Conservation (phyloP, 92 coral and sea anemone species). For the Ricordea florida region DNA sequence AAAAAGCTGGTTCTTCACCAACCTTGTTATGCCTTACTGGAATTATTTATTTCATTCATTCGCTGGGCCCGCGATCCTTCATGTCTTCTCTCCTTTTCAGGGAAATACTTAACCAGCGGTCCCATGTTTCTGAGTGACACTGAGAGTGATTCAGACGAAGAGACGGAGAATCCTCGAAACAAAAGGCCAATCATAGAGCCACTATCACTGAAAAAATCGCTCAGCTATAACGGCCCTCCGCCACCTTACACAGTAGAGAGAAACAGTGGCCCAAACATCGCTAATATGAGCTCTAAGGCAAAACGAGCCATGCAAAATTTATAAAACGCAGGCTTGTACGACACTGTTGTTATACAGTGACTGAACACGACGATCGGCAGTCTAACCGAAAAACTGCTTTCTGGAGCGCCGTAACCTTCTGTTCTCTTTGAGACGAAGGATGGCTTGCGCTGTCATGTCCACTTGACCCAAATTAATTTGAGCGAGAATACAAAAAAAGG, state of each 20-base stretch:
- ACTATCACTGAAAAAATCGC: constrained; percentile 14
- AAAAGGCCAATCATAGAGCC: constrained; percentile 18
- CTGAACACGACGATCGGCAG: no score
- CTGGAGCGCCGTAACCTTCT: no score
- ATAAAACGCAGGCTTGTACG: constrained; percentile 5
- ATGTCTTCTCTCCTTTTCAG: constrained; percentile 20
- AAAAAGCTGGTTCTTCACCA: no score
- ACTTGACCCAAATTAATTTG: no score
- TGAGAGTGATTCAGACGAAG: constrained; percentile 86
- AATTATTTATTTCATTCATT: no score
- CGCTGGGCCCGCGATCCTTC: no score
- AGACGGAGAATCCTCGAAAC: constrained; percentile 22
- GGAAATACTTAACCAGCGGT: constrained; percentile 78
- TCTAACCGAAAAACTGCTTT: no score
- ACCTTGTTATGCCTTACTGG: no score
- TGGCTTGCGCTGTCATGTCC: no score
- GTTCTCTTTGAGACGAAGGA: no score
- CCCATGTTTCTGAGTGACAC: constrained; percentile 97
- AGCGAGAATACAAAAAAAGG: no score
- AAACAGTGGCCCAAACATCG: constrained; percentile 4
- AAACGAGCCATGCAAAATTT: constrained; percentile 87
- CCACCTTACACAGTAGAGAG: constrained; percentile 58
- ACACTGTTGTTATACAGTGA: no score
- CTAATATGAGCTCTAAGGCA: constrained; percentile 23
- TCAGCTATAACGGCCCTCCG: constrained; percentile 41